Evolutionary conservation across 2,888 invertebrate species (phyloP), one percentile per base, ranked within the genome.

Genomic region (Drosophila kambysellisi): DNA sequence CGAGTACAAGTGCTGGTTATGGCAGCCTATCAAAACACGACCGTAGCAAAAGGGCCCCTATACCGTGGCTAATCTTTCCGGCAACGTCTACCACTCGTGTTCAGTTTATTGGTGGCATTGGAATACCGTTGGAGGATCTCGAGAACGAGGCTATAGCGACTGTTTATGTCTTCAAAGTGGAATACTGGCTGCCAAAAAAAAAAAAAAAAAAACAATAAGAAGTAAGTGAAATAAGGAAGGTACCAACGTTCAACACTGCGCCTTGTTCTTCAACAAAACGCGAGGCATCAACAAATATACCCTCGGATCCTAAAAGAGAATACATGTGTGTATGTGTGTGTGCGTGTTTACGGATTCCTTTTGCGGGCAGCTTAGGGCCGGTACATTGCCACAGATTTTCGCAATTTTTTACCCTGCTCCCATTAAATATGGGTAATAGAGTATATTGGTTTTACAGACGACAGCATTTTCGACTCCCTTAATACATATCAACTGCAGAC

Each of bases 101-200:
- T 3, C 25, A 93, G 93, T 91, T 92, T 60, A 92, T 93, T 80
- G 88, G 76, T 17, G 93, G 93, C 39, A 91, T 93, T 58, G 93
- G 93, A 70, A 88, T 93, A 69, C 93, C 93, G 0, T 75, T 93
- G 17, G 91, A 91, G 64, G 83, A 92, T 70, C 79, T 93, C 9
- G 81, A 83, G 0, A 84, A 67, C 39, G 92, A 93, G 63, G 91
- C 92, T 0, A 82, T 93, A n/a, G 93, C 92, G 0, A 91, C 92
- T 0, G 93, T 93, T 6, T 92, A 89, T 76, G 92, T 93, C 2
- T 52, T 93, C 0, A 93, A 93, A 60, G 91, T 90, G 3, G 92
- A 93, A 72, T 93, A 92, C 65, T 91, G 89, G 66, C 79, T 76
- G 76, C 73, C 70, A 85, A 77, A 79, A 75, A 74, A 68, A 20